Conservation (phyloP, 2,888 invertebrate genomes). For the Cerastoderma edule region DNA sequence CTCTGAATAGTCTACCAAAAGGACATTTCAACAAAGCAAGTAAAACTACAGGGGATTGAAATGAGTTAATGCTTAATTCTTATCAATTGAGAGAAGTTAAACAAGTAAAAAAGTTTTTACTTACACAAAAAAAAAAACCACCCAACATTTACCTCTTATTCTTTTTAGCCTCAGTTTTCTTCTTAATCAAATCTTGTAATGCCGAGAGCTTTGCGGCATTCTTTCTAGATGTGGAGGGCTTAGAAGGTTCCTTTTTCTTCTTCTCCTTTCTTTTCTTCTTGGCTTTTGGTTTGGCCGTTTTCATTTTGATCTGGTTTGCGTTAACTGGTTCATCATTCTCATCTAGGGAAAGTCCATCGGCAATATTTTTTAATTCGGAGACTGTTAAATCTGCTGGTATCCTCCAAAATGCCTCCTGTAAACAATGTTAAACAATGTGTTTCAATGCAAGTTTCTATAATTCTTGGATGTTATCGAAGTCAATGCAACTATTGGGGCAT, state of each 20-base stretch:
- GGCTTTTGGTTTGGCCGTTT: conserved; percentile 30
- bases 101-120: neutral
- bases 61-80: neutral
- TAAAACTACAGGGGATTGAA: neutral
- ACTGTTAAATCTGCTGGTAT: conserved; percentile 89
- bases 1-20: neutral
- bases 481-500: too few relatives aligned
- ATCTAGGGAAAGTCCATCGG: conserved; percentile 88
- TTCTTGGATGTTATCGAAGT: too few relatives aligned
- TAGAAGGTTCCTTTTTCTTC: conserved; percentile 42
- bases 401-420: conserved; percentile 93
- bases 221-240: too few relatives aligned
- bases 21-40: neutral
- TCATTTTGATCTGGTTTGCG: conserved; percentile 62
- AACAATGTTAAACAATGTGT: conserved; percentile 23
- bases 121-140: too few relatives aligned
- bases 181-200: conserved; percentile 43
- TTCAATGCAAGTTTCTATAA: neutral
- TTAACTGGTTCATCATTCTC: conserved; percentile 62
- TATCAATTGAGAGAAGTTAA: neutral
- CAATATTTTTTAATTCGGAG: conserved; percentile 85
- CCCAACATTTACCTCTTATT: conserved; percentile 39
- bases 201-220: too few relatives aligned
- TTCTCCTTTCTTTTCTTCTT: conserved; percentile 55
- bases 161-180: conserved; percentile 59